Evolutionary conservation across 1,140 invertebrate genomes (phyloP), one percentile per base, ranked within the genome.

Genomic region (Hetaerina americana): DNA sequence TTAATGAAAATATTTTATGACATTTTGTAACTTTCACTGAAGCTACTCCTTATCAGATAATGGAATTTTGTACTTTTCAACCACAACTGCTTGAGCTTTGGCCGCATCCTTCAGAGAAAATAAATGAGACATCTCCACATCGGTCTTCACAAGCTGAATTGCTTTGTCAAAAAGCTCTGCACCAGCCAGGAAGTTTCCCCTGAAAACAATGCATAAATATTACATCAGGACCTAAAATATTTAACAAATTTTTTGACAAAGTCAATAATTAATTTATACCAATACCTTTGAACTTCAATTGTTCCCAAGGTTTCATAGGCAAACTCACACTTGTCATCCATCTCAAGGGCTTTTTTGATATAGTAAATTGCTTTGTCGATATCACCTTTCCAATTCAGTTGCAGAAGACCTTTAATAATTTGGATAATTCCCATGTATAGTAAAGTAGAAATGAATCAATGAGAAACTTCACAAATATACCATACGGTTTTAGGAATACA

Each of bases 281-380:
- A 40, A 84, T 84, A 94, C 92, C 90, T 89, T 83, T 97, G 94
- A 74, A 96, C 91, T 88, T 96, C 92, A 74, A 98, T 90, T 0
- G 94, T 95, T 73, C 92, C 95, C 68, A 97, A 83, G 27, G 95
- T 96, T 84, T 98, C 95, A 82, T 94, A 97, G 15, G 92, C 95
- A 84, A 96, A 92, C 83, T 95, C 91, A 85, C 94, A 97, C 81
- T 92, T 93, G 26, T 91, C 87, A 84, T 98, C 96, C 73, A 95
- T 83, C 78, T 92, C 86, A 72, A 97, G 87, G 2, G 93, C 94
- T 82, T 91, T 87, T 57, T 90, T 87, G 29, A 97, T 91, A 29
- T 91, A 84, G 72, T 88, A 83, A 0, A 93, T 84, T 28, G 92
- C 90, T 77, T 89, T 88, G n/a, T 92, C 87, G 67, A 95, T 84